Conservation (phyloP, 2,113 vertebrate genomes). For the Clupea harengus region DNA sequence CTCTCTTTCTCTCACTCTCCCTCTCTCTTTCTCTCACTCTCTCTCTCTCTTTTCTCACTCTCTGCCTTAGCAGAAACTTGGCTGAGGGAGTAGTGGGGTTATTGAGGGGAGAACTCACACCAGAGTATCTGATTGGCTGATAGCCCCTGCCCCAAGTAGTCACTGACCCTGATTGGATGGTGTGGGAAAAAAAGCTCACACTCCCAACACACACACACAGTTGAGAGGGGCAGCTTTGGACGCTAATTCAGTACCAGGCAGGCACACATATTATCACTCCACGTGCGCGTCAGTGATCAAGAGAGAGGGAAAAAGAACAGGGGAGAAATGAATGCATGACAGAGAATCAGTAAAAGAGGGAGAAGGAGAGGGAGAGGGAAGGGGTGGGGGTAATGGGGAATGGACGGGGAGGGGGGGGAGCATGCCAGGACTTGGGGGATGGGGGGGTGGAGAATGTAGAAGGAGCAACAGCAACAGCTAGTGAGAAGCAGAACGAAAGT, state of each 20-base stretch:
- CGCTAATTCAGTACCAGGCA: constrained; percentile 60
- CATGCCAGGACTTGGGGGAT: background rate
- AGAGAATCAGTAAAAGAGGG: constrained; percentile 50
- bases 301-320: background rate
- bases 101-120: background rate
- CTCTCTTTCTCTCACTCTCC: too few relatives aligned
- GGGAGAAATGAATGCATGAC: constrained; percentile 29
- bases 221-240: constrained; percentile 46
- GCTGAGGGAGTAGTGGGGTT: background rate
- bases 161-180: constrained; percentile 37
- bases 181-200: constrained; percentile 2
- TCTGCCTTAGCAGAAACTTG: constrained; percentile 3
- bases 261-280: constrained; percentile 63
- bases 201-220: constrained; percentile 14
- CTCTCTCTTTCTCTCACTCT: background rate
- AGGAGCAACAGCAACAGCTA: constrained; percentile 46
- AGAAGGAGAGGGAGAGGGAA: constrained; percentile 45
- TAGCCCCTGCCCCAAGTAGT: constrained; percentile 22
- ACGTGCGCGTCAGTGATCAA: background rate
- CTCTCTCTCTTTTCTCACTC: background rate
- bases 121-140: constrained; percentile 38
- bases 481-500: constrained; percentile 14
- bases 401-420: constrained; percentile 19
- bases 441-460: constrained; percentile 43
- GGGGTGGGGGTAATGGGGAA: constrained; percentile 28